Evolutionary conservation across 2,888 invertebrate species (phyloP).

Genomic region (Uropetala carovei): DNA sequence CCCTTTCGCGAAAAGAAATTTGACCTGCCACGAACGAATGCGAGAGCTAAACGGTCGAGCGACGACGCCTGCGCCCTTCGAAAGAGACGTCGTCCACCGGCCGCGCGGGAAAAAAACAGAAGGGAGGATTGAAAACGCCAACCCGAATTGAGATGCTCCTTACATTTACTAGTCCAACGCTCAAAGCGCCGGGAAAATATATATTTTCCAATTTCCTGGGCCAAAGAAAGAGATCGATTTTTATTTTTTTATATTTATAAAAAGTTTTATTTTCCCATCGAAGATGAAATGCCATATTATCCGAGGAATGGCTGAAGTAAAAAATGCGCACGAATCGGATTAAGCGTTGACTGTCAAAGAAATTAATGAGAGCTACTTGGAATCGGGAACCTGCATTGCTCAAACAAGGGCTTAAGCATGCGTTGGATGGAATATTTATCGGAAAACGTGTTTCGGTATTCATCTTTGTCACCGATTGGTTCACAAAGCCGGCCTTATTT

Average conservation of each 20-base stretch:
- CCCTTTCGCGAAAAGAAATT: not conserved
- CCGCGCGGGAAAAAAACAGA: too few species aligned
- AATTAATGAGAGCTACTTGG: not conserved
- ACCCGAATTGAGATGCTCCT: not conserved
- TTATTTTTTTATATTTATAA: not conserved
- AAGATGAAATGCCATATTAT: not conserved
- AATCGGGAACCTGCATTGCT: not conserved
- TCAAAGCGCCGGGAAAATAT: slow-evolving; percentile 32
- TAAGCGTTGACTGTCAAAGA: not conserved
- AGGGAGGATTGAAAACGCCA: not conserved
- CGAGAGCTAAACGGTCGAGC: not conserved
- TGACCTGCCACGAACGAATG: not conserved
- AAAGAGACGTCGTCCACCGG: too few species aligned
- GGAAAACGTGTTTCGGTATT: not conserved
- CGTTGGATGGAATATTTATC: not conserved
- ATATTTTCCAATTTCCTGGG: slow-evolving; percentile 16
- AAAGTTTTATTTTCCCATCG: not conserved
- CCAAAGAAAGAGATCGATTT: slow-evolving; percentile 25
- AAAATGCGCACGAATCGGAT: not conserved
- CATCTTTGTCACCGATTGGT: not conserved
- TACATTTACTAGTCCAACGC: slow-evolving; percentile 44
- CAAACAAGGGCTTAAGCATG: not conserved
- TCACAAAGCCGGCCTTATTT: not conserved
- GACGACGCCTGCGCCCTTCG: too few species aligned
- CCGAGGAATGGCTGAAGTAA: not conserved